Evolutionary conservation across 2,797 vertebrate genomes (phyloP).

Genomic region (Luscinia luscinia): DNA sequence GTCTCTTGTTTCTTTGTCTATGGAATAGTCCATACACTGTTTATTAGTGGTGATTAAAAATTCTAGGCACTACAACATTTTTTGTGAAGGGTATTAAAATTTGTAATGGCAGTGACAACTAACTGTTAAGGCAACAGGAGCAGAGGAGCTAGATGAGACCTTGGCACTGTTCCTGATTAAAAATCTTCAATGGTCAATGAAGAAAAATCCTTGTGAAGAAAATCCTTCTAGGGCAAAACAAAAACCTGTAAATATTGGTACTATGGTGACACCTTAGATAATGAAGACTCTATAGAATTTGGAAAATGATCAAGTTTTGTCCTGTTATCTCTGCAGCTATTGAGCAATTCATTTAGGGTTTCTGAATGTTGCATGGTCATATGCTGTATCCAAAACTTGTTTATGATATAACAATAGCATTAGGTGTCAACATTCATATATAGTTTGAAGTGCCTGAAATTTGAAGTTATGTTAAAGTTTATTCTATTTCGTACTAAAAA

Average conservation of each 20-base stretch:
- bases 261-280: not conserved
- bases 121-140: not conserved
- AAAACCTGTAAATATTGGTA: not conserved
- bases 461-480: not conserved
- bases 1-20: not conserved
- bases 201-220: not conserved
- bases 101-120: not conserved
- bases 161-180: not conserved
- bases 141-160: not conserved
- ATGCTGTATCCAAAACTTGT: not conserved
- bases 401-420: not conserved
- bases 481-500: not conserved
- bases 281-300: not conserved
- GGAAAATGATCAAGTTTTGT: not conserved
- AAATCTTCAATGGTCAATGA: not conserved
- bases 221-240: not conserved
- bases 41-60: not conserved
- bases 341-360: not conserved
- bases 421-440: not conserved
- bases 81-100: not conserved
- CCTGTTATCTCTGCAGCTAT: not conserved
- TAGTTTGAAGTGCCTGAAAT: not conserved
- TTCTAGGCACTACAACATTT: not conserved
- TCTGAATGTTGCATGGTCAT: not conserved
- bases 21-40: not conserved